Percentiles rank a stretch among this genome's conserved stretches.
Evolutionary conservation across 2,797 vertebrate genomes (phyloP).

Genomic region (Lutjanus argentimaculatus): DNA sequence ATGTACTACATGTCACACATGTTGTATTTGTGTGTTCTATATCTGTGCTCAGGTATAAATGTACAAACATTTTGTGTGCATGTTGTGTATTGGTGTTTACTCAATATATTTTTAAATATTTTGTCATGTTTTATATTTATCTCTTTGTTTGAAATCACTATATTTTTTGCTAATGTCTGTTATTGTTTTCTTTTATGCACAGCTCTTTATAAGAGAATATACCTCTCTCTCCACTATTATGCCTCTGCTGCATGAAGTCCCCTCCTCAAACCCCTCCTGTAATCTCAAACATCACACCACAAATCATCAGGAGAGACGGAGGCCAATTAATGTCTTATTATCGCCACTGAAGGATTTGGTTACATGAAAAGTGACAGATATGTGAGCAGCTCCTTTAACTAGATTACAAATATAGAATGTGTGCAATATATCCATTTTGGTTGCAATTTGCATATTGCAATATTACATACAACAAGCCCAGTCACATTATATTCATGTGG

Average conservation of each 20-base stretch:
- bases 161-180: too few species aligned
- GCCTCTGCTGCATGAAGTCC: not conserved
- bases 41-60: too few species aligned
- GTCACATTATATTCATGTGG: not conserved
- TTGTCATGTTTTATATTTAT: too few species aligned
- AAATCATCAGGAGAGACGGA: not conserved
- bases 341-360: slow-evolving; percentile 1
- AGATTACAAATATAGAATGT: too few species aligned
- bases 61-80: too few species aligned
- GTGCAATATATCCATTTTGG: not conserved
- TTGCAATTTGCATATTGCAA: not conserved
- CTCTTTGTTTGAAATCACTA: too few species aligned
- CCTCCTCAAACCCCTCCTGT: not conserved
- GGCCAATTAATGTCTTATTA: not conserved
- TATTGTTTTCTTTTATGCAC: too few species aligned
- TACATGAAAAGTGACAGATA: slow-evolving; percentile 1
- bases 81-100: too few species aligned
- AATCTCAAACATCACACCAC: not conserved
- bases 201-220: not conserved
- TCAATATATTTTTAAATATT: too few species aligned
- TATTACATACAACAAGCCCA: not conserved
- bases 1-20: too few species aligned
- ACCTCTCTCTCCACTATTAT: not conserved
- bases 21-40: too few species aligned
- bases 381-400: too few species aligned